These are phyloP conservation scores for Caenorhabditis doughertyi DNA, from an alignment of 2,888 invertebrate species.

Conservation along the genomic window DNA sequence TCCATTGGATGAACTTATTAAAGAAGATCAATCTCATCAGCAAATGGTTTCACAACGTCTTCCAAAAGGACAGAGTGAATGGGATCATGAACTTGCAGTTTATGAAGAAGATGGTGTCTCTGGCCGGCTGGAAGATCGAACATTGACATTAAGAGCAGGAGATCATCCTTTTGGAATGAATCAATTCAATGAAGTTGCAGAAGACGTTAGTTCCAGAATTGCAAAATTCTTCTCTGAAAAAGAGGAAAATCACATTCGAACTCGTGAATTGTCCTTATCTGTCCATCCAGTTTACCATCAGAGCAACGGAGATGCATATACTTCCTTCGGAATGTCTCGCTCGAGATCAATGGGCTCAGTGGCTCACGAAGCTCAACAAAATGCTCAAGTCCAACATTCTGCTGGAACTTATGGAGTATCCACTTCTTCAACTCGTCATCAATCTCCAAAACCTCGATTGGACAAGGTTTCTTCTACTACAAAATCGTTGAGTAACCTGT, in stretches of 20 bases:
- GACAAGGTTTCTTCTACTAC: slow-evolving; percentile 43
- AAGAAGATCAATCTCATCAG: slow-evolving; percentile 59
- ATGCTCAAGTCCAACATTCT: background rate
- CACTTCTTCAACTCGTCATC: background rate
- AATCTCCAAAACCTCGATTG: slow-evolving; percentile 14
- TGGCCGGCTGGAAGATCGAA: slow-evolving; percentile 56
- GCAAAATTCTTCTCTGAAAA: slow-evolving; percentile 46
- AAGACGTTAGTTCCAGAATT: slow-evolving; percentile 20
- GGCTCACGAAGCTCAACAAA: slow-evolving; percentile 12
- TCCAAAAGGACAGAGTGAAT: slow-evolving; percentile 40
- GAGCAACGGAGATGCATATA: slow-evolving; percentile 19
- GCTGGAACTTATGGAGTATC: background rate
- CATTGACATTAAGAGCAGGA: slow-evolving; percentile 45
- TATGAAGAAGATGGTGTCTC: slow-evolving; percentile 53
- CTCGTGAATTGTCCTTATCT: slow-evolving; percentile 36
- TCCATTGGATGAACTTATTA: slow-evolving; percentile 54
- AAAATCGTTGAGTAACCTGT: slow-evolving; percentile 47
- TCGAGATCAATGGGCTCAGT: slow-evolving; percentile 44
- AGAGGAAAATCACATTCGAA: slow-evolving; percentile 34
- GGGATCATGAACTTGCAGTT: slow-evolving; percentile 56
- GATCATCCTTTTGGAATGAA: slow-evolving; percentile 54
- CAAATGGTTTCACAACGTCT: slow-evolving; percentile 34
- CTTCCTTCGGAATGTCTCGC: slow-evolving; percentile 41
- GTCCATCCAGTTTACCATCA: slow-evolving; percentile 51
- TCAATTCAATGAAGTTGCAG: slow-evolving; percentile 54